A percentile compares a stretch with the other conserved stretches of the same genome.
Conservation (phyloP, 2,113 vertebrate species). For the Eolophus roseicapilla region DNA sequence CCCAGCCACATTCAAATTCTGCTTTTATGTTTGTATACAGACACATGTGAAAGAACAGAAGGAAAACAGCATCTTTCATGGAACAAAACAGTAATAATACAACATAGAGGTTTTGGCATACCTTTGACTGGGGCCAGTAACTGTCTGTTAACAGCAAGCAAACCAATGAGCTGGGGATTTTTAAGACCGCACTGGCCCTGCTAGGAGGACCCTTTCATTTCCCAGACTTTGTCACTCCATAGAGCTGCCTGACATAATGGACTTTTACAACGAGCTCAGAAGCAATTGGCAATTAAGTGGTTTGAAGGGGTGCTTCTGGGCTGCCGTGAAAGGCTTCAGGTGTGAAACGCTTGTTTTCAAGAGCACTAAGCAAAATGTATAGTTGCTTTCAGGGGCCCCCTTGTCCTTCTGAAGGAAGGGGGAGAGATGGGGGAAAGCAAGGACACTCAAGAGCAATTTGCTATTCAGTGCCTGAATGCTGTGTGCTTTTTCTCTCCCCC, state of each 20-base stretch:
- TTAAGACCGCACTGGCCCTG: slow-evolving; percentile 83
- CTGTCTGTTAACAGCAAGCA: slow-evolving; percentile 82
- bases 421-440: slow-evolving; percentile 79
- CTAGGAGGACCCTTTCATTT: slow-evolving; percentile 91
- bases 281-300: slow-evolving; percentile 99
- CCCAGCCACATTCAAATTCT: neutral
- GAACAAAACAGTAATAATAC: slow-evolving; percentile 14
- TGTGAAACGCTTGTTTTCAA: slow-evolving; percentile 99
- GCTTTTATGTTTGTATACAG: neutral
- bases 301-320: slow-evolving; percentile 97
- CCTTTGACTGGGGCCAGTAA: slow-evolving; percentile 64
- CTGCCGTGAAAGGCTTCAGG: slow-evolving; percentile 97
- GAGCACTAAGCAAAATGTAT: slow-evolving; percentile 96
- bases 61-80: slow-evolving; percentile 51
- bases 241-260: slow-evolving; percentile 90
- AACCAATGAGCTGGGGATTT: slow-evolving; percentile 84
- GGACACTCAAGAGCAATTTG: slow-evolving; percentile 99
- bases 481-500: slow-evolving; percentile 79
- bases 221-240: slow-evolving; percentile 90
- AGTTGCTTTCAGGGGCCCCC: slow-evolving; percentile 94
- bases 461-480: slow-evolving; percentile 95
- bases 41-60: neutral
- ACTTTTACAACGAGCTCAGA: slow-evolving; percentile 89
- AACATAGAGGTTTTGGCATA: slow-evolving; percentile 46
- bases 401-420: slow-evolving; percentile 82